Evolutionary conservation across 1,140 invertebrate genomes (phyloP).

Genomic region (Tetranychus urticae): DNA sequence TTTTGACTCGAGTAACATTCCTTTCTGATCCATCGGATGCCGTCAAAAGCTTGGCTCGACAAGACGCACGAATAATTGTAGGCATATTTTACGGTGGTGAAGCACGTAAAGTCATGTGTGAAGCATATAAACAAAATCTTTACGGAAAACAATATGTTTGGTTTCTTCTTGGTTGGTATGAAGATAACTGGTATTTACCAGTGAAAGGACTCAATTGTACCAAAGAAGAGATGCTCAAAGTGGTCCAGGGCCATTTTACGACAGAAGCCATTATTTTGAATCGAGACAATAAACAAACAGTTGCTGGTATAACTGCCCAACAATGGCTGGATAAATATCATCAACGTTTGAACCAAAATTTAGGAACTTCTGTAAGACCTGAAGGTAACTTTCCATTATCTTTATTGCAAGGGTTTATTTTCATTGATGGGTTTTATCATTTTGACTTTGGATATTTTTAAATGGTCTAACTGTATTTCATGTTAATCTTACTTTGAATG

Average conservation of each 20-base stretch:
- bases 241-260: conserved; percentile 87
- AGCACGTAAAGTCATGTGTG: conserved; percentile 79
- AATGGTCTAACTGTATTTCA: too few species aligned
- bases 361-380: not conserved
- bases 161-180: conserved; percentile 99
- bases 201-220: conserved; percentile 41
- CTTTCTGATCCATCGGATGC: conserved; percentile 86
- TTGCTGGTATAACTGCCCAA: conserved; percentile 55
- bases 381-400: not conserved
- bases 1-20: conserved; percentile 86
- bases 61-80: conserved; percentile 89
- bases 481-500: too few species aligned
- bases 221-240: conserved; percentile 64
- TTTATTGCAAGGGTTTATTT: too few species aligned
- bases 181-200: conserved; percentile 87
- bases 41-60: conserved; percentile 59
- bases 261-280: conserved; percentile 97
- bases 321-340: conserved; percentile 30
- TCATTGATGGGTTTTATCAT: too few species aligned
- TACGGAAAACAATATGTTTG: conserved; percentile 93
- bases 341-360: not conserved
- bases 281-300: conserved; percentile 63
- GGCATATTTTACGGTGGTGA: conserved; percentile 95
- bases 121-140: conserved; percentile 70
- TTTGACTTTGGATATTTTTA: too few species aligned